Evolutionary conservation across 2,113 vertebrate genomes (phyloP).

Genomic region (Pachyramphus minor): DNA sequence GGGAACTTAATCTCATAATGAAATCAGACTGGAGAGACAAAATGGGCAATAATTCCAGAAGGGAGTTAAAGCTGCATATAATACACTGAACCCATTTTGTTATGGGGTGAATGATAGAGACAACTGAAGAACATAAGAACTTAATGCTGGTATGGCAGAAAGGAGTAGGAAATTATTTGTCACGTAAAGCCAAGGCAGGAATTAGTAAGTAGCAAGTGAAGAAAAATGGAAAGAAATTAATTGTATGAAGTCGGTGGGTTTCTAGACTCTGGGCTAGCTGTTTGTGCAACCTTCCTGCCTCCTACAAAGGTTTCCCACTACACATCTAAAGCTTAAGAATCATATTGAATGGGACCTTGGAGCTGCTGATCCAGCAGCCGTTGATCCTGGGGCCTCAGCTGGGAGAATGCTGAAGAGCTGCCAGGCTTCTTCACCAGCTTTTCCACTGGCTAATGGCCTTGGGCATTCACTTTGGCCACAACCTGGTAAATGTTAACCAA

Average conservation of each 20-base stretch:
- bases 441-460: background rate
- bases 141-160: background rate
- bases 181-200: background rate
- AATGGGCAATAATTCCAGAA: background rate
- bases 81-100: background rate
- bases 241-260: background rate
- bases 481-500: background rate
- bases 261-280: background rate
- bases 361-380: background rate
- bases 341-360: background rate
- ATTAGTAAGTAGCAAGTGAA: background rate
- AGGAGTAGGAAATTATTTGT: background rate
- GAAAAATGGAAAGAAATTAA: background rate
- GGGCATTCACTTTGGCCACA: background rate
- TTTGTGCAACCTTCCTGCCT: background rate
- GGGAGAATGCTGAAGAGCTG: background rate
- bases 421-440: background rate
- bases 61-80: background rate
- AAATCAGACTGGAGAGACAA: background rate
- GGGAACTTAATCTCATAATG: background rate
- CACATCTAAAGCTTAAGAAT: background rate
- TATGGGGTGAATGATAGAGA: background rate
- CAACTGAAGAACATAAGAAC: background rate
- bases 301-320: background rate
- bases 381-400: background rate